A percentile compares a stretch with the other conserved stretches of the same genome.
Conservation (phyloP, 1,140 invertebrate species). For the Contarinia nasturtii region DNA sequence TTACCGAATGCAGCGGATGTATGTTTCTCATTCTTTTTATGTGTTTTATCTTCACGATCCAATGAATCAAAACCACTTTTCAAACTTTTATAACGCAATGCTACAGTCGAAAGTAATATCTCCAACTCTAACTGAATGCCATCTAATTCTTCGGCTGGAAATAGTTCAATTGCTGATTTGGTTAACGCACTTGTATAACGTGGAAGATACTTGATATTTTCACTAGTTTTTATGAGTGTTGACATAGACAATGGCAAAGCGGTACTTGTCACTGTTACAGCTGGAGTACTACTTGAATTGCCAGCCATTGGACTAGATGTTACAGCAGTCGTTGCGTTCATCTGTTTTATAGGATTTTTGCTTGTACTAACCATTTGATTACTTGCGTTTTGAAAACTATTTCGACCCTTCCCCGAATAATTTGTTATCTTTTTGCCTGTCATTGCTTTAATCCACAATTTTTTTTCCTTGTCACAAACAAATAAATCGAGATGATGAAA, state of each 20-base stretch:
- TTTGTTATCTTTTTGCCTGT: neutral
- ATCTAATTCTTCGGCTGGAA: constrained; percentile 69
- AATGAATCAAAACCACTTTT: constrained; percentile 54
- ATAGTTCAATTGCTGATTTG: constrained; percentile 36
- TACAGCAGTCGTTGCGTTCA: too few relatives aligned
- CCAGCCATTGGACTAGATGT: too few relatives aligned
- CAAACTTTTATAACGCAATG: constrained; percentile 52
- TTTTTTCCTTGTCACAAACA: too few relatives aligned
- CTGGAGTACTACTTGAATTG: too few relatives aligned
- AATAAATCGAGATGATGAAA: too few relatives aligned
- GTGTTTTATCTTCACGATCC: constrained; percentile 44
- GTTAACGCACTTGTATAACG: constrained; percentile 34
- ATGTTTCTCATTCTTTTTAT: constrained; percentile 33
- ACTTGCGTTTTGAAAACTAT: neutral
- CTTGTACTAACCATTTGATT: constrained; percentile 1
- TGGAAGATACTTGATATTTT: constrained; percentile 32
- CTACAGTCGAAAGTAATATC: constrained; percentile 59
- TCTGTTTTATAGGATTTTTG: neutral
- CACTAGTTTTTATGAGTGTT: constrained; percentile 20
- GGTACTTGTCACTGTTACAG: neutral
- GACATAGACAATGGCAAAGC: constrained; percentile 7
- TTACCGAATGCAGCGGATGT: constrained; percentile 10
- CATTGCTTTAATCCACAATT: neutral
- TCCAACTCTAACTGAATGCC: constrained; percentile 74
- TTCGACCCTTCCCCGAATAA: neutral